phyloP scores from a whole-genome alignment of 2,113 vertebrate genomes.

The Verasper variegatus region DNA sequence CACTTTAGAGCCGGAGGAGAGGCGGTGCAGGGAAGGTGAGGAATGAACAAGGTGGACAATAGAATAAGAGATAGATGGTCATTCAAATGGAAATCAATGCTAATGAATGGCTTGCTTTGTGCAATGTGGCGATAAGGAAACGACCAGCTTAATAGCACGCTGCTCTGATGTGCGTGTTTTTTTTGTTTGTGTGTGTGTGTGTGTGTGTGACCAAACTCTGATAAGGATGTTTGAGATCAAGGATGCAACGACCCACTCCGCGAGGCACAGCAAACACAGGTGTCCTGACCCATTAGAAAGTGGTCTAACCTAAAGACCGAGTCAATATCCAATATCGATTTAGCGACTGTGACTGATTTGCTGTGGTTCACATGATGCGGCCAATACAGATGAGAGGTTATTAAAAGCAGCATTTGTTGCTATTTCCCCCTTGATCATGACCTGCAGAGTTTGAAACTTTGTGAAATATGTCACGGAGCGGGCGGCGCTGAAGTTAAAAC shows the following conservation, averaged over 20 bases:
- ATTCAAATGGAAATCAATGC: constrained; percentile 74
- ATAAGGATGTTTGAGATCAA: constrained; percentile 57
- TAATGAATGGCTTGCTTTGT: constrained; percentile 71
- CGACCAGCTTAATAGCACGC: constrained; percentile 26
- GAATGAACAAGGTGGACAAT: constrained; percentile 34
- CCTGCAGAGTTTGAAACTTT: not conserved
- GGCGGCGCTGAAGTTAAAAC: not conserved
- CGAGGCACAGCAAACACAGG: constrained; percentile 53
- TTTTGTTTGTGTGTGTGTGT: constrained; percentile 5
- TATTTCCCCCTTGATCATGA: not conserved
- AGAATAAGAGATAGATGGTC: constrained; percentile 29
- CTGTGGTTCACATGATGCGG: constrained; percentile 25
- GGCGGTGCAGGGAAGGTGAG: constrained; percentile 29
- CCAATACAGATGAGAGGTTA: constrained; percentile 19
- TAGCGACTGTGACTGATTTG: constrained; percentile 24
- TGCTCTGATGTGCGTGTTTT: constrained; percentile 2
- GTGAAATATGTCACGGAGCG: not conserved
- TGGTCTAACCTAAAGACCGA: constrained; percentile 49
- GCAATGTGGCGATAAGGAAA: constrained; percentile 69
- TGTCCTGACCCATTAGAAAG: constrained; percentile 53
- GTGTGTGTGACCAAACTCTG: constrained; percentile 31
- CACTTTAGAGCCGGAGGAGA: constrained; percentile 44
- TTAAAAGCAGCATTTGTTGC: constrained; percentile 18
- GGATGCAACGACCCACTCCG: constrained; percentile 24
- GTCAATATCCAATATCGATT: constrained; percentile 62